These are phyloP conservation scores for Drosophila elegans DNA, from an alignment of 1,140 invertebrate genomes.

Conservation along the genomic window DNA sequence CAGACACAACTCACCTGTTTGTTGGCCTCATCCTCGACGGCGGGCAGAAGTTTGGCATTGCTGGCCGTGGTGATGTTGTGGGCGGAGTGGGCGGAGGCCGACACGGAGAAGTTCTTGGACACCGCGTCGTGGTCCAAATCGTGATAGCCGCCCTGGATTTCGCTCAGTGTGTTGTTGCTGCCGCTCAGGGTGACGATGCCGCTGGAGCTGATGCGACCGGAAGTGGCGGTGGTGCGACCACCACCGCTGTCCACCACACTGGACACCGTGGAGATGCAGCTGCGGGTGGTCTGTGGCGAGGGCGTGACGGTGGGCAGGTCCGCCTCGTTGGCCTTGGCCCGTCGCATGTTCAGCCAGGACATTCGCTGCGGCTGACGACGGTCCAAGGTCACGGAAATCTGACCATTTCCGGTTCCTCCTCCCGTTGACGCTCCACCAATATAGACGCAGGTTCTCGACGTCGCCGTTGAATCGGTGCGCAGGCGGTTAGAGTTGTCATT, in stretches of 20 bases:
- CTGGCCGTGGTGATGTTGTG: constrained; percentile 80
- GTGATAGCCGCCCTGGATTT: constrained; percentile 73
- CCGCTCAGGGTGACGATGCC: constrained; percentile 79
- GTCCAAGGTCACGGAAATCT: constrained; percentile 62
- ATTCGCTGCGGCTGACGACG: constrained; percentile 74
- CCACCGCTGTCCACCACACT: constrained; percentile 75
- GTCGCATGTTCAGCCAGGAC: constrained; percentile 82
- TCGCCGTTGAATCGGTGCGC: constrained; percentile 55
- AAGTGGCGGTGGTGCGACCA: constrained; percentile 78
- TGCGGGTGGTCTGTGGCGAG: constrained; percentile 78
- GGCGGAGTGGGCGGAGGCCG: constrained; percentile 58
- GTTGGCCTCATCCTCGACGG: constrained; percentile 75
- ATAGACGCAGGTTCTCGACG: constrained; percentile 73
- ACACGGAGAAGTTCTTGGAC: constrained; percentile 70
- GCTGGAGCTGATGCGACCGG: constrained; percentile 79
- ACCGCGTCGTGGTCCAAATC: constrained; percentile 62
- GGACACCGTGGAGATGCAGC: constrained; percentile 80
- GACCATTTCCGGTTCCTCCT: constrained; percentile 16
- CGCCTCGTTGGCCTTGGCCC: constrained; percentile 58
- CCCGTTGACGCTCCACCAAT: constrained; percentile 57
- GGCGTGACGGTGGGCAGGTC: constrained; percentile 67
- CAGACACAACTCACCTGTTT: constrained; percentile 69
- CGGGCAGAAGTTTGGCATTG: constrained; percentile 74
- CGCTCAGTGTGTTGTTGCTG: constrained; percentile 78
- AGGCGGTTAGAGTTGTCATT: constrained; percentile 44